Evolutionary conservation across 1,140 invertebrate genomes (phyloP).

Genomic region (Orchestia grillus): DNA sequence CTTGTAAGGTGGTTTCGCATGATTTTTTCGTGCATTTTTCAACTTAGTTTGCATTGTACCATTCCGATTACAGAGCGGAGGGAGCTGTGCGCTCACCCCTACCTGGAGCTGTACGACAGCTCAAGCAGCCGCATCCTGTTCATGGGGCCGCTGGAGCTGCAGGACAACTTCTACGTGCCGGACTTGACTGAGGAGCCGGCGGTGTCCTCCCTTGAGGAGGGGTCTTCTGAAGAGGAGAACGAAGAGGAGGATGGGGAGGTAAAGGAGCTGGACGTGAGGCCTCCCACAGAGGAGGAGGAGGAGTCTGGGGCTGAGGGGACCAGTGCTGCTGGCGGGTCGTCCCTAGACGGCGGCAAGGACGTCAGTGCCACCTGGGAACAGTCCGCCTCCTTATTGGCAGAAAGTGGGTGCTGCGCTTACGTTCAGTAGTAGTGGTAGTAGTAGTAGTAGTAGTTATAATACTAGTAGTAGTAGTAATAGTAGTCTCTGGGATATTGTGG

Average conservation of each 20-base stretch:
- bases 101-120: constrained; percentile 72
- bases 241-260: background rate
- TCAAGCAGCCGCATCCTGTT: constrained; percentile 70
- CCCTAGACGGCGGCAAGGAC: constrained; percentile 21
- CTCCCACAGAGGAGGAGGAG: background rate
- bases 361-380: background rate
- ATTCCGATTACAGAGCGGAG: constrained; percentile 71
- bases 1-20: too few species aligned
- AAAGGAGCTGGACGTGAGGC: background rate
- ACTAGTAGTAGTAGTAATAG: too few species aligned
- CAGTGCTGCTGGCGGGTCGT: background rate
- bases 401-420: background rate
- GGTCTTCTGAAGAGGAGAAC: background rate
- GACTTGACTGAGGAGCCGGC: constrained; percentile 69
- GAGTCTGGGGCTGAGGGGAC: background rate
- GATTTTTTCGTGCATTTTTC: too few species aligned
- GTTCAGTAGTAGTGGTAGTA: too few species aligned
- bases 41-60: too few species aligned
- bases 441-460: too few species aligned
- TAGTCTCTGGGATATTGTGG: too few species aligned
- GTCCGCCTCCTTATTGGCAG: constrained; percentile 29
- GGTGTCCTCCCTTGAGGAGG: background rate
- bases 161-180: constrained; percentile 73
- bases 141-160: constrained; percentile 72
- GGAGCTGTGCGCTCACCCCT: constrained; percentile 72